Base-by-base conservation (phyloP, 2,888 invertebrate species). In the Gymnoscelis rufifasciata region DNA sequence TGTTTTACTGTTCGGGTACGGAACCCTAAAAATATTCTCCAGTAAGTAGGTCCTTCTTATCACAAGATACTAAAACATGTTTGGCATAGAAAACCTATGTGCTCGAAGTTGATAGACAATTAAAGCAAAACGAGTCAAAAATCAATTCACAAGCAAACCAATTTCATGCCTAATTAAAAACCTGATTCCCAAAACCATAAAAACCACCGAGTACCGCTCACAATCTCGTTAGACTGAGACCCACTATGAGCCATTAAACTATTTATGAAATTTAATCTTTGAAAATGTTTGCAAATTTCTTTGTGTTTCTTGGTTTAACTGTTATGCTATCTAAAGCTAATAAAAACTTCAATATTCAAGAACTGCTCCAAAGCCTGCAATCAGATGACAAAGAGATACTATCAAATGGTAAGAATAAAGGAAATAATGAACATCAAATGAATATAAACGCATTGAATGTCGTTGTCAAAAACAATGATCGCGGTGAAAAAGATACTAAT, bases 391-490 rank as follows among this genome's bases (percentile, higher is more conserved):
- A 19, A 3, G 5, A 5, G 19, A 5, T 19, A 6, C 8, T 33
- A n/a, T 5, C n/a, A n/a, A 39, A 43, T 15, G 12, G 13, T 10
- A 33, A 35, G 26, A 15, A 35, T 15, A 38, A 8, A 31, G 23
- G 37, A 8, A 41, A 31, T 5, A 6, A 19, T 19, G 19, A 24
- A 0, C 30, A 36, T 6, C 42, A 33, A 15, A 40, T 50, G 24
- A 53, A 56, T 38, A 31, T 55, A 10, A 51, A 55, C 41, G 38
- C 53, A 1, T 10, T 57, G 7, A 57, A 59, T 43, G 13, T 47
- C 1, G 7, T 49, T 28, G 53, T 55, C 13, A 51, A 53, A 36
- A 31, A 52, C 31, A 51, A 57, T 12, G 49, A 51, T 14, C 15
- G 14, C n/a, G n/a, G n/a, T 33, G 8, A 42, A 7, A 43, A 24